Evolutionary conservation across 2,888 invertebrate genomes (phyloP), one percentile per base, ranked within the genome.

Genomic region (Orchestes rusci): DNA sequence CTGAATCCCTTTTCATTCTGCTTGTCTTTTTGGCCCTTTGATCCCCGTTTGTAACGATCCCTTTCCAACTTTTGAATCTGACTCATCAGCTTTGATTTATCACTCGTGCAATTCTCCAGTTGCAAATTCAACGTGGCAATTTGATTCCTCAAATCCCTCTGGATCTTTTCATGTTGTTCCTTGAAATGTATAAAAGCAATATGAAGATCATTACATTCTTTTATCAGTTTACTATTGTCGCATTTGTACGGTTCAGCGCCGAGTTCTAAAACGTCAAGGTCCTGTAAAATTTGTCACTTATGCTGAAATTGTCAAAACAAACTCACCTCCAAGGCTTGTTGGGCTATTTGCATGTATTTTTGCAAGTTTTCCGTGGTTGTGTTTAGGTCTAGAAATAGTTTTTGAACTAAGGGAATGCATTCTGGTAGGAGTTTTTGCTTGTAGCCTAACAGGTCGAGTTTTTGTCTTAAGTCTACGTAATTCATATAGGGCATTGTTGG

Each of bases 281-380:
- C 83, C 77, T 82, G 62, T n/a, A 74, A 62, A 52, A n/a, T n/a
- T n/a, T n/a, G n/a, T n/a, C n/a, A n/a, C n/a, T n/a, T n/a, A n/a
- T n/a, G n/a, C n/a, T n/a, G n/a, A n/a, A n/a, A n/a, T n/a, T n/a
- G n/a, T n/a, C n/a, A n/a, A n/a, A n/a, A n/a, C n/a, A n/a, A 23
- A 50, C 50, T 55, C 64, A 81, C 81, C 72, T 80, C 76, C 20
- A 77, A 66, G 39, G 82, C 77, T 57, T 80, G 76, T 62, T 81
- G 77, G 4, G 85, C 80, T 55, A 85, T 70, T 48, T 80, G 75
- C 74, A 91, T 91, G 52, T 87, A 83, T 69, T 89, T 84, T 60
- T 87, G 82, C 41, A 92, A 72, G 61, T 84, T 89, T 55, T 85
- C 82, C n/a, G 90, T 92, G 5, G 91, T 91, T 64, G 86, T 84